These are phyloP conservation scores for Furcifer pardalis DNA, from an alignment of 2,797 vertebrate genomes.

Conservation along the genomic window DNA sequence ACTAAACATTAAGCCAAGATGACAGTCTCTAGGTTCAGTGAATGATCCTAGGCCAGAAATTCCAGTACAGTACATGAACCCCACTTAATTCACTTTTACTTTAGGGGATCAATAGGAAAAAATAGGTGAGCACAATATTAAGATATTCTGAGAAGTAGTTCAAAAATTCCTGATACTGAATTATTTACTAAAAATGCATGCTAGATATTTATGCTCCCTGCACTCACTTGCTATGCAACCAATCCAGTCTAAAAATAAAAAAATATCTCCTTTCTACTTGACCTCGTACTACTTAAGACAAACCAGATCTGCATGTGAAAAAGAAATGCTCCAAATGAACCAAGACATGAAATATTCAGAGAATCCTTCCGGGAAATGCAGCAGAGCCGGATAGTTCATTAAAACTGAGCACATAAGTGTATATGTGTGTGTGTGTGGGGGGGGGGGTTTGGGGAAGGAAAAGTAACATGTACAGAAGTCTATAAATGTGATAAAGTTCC, in stretches of 20 bases:
- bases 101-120: neutral
- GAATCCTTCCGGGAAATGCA: conserved; percentile 27
- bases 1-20: neutral
- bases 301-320: conserved; percentile 35
- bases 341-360: conserved; percentile 26
- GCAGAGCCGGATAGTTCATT: conserved; percentile 24
- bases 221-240: neutral
- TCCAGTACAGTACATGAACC: neutral
- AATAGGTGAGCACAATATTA: no score
- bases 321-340: conserved; percentile 36
- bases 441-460: conserved; percentile 1
- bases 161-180: neutral
- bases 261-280: conserved; percentile 20
- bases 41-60: neutral
- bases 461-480: neutral
- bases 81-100: neutral
- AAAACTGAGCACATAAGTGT: neutral
- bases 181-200: neutral
- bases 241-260: conserved; percentile 29
- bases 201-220: neutral
- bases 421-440: no score
- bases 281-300: conserved; percentile 33
- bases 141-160: no score
- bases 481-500: conserved; percentile 15
- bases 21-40: neutral